Base-by-base conservation (phyloP, 2,888 invertebrate species). In the Hetaerina titia region DNA sequence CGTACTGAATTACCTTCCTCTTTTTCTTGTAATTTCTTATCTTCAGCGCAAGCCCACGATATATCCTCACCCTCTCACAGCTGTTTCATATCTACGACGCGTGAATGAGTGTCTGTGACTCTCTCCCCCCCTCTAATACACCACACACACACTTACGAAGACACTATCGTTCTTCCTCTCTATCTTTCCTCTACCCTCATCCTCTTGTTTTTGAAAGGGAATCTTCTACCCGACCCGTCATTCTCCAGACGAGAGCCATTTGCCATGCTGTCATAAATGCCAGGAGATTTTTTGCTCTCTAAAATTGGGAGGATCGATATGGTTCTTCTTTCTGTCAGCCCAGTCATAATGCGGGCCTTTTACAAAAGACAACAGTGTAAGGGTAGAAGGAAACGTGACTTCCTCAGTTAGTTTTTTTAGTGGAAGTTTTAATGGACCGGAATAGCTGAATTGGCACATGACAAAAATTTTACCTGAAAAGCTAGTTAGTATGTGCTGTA, bases 271-370 rank as follows among this genome's bases (percentile, higher is more conserved):
- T 92, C 92, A 92, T 92, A 92, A 92, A 92, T 56, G 31, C 57
- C 17, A 56, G 19, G 92, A 64, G 31, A 92, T 92, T 56, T 31
- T 92, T 92, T 45, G 31, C 45, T 22, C 92, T 56, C 56, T 69
- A 92, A 92, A 92, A 92, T 56, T 69, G 69, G 45, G 92, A 45
- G 92, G 56, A 92, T 92, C 92, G 92, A 92, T 92, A 92, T 92
- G 92, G 92, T 92, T 92, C 92, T 56, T 69, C 45, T 92, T 92
- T 92, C 92, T 56, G 69, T 69, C 69, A 69, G 69, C 45, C 92
- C 11, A 69, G 22, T 92, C 92, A 56, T 69, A 56, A 92, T 69
- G 92, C 74, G 22, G 90, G 63, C 81, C 81, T 81, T 81, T 81
- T 81, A 81, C 81, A 81, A 81, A 81, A 81, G 31, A 81, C 15